These are phyloP conservation scores for Drosophila borborema DNA, from an alignment of 2,888 invertebrate species.

Conservation along the genomic window DNA sequence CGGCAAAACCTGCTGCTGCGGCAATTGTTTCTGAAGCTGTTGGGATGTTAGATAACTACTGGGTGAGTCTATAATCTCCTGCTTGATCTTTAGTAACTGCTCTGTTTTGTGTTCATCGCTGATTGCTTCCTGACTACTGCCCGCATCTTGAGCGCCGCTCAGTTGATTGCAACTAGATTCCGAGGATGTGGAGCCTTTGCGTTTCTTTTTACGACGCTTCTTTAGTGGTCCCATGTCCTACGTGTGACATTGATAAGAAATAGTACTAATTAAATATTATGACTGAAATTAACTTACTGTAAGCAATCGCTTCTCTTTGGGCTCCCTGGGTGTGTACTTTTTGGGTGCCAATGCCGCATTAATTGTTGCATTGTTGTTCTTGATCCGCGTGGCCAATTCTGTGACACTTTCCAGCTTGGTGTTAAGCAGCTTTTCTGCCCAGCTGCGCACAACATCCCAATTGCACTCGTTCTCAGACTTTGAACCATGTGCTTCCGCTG, in stretches of 20 bases:
- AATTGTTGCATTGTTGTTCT: slow-evolving; percentile 69
- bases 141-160: slow-evolving; percentile 58
- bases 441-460: slow-evolving; percentile 83
- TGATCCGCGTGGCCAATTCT: slow-evolving; percentile 82
- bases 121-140: slow-evolving; percentile 68
- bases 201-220: slow-evolving; percentile 85
- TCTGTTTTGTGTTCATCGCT: slow-evolving; percentile 63
- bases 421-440: slow-evolving; percentile 84
- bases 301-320: slow-evolving; percentile 87
- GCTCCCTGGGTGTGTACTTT: slow-evolving; percentile 89
- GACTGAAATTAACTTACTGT: slow-evolving; percentile 67
- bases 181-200: slow-evolving; percentile 84
- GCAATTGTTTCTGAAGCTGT: slow-evolving; percentile 35
- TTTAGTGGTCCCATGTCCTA: slow-evolving; percentile 84
- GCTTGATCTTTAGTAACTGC: slow-evolving; percentile 78
- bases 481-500: neutral
- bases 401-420: slow-evolving; percentile 80
- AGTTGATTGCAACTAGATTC: slow-evolving; percentile 82
- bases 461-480: slow-evolving; percentile 54
- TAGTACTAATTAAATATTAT: neutral
- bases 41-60: slow-evolving; percentile 47
- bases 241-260: neutral
- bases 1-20: slow-evolving; percentile 75
- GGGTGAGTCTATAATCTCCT: slow-evolving; percentile 83
- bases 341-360: slow-evolving; percentile 83